Evolutionary conservation across 2,113 vertebrate genomes (phyloP).

Genomic region (Indicator indicator): DNA sequence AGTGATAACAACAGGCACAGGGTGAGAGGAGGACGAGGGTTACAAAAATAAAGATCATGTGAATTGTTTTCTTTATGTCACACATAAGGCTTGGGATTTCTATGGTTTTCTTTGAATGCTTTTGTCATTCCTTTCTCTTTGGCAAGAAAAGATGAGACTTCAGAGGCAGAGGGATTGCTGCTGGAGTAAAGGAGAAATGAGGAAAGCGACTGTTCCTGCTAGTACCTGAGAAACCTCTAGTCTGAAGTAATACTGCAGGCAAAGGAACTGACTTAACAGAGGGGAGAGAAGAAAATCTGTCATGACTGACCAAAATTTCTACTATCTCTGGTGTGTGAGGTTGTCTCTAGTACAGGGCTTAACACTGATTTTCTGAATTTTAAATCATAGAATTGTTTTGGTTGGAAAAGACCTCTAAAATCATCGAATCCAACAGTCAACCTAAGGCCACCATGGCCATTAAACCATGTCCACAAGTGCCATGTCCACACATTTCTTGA

Average conservation of each 20-base stretch:
- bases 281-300: background rate
- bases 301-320: background rate
- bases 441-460: no score
- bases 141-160: constrained; percentile 10
- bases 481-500: no score
- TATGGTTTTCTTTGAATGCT: constrained; percentile 44
- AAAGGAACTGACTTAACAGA: background rate
- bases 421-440: no score
- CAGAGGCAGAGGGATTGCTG: constrained; percentile 8
- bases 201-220: background rate
- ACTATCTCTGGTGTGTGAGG: background rate
- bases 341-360: background rate
- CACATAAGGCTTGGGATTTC: constrained; percentile 43
- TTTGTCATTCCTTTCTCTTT: constrained; percentile 54
- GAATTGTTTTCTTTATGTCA: constrained; percentile 68
- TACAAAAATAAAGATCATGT: constrained; percentile 70
- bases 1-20: constrained; percentile 68
- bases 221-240: background rate
- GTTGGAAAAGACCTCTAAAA: no score
- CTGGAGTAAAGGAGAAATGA: background rate
- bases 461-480: no score
- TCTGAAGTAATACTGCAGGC: background rate
- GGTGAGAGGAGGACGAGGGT: constrained; percentile 64
- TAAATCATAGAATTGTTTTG: background rate
- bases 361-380: background rate